These are phyloP conservation scores for Epiperipatus broadwayi DNA, from an alignment of 2,888 invertebrate genomes.

Conservation along the genomic window DNA sequence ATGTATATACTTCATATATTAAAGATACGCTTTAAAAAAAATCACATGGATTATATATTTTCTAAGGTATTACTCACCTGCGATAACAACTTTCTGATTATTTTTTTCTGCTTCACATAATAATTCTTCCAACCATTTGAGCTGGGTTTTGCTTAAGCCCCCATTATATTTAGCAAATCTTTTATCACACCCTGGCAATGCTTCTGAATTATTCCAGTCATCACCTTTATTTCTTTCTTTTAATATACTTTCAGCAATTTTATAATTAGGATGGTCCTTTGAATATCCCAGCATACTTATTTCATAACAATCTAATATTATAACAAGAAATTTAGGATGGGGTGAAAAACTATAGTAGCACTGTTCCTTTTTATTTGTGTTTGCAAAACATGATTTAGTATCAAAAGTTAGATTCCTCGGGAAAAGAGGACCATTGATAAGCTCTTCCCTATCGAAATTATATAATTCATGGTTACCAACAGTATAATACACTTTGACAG, in stretches of 20 bases:
- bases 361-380: too few species aligned
- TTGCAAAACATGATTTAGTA: too few species aligned
- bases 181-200: conserved; percentile 20
- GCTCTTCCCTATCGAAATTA: conserved; percentile 24
- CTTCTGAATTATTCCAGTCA: conserved; percentile 22
- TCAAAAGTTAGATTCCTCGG: too few species aligned
- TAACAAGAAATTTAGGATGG: too few species aligned
- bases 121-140: conserved; percentile 25
- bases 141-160: conserved; percentile 24
- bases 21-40: too few species aligned
- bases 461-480: conserved; percentile 31
- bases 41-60: too few species aligned
- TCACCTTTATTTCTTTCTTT: conserved; percentile 22
- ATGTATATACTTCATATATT: too few species aligned
- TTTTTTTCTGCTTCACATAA: conserved; percentile 21
- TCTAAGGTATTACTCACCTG: too few species aligned
- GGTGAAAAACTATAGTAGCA: too few species aligned
- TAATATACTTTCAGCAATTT: conserved; percentile 20
- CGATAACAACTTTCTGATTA: conserved; percentile 25
- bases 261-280: conserved; percentile 19
- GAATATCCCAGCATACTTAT: conserved; percentile 24
- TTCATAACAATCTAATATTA: conserved; percentile 28
- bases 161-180: conserved; percentile 28
- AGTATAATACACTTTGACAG: conserved; percentile 21
- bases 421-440: too few species aligned